These are phyloP conservation scores for Ostrea edulis DNA, from an alignment of 1,140 invertebrate genomes.

Conservation along the genomic window DNA sequence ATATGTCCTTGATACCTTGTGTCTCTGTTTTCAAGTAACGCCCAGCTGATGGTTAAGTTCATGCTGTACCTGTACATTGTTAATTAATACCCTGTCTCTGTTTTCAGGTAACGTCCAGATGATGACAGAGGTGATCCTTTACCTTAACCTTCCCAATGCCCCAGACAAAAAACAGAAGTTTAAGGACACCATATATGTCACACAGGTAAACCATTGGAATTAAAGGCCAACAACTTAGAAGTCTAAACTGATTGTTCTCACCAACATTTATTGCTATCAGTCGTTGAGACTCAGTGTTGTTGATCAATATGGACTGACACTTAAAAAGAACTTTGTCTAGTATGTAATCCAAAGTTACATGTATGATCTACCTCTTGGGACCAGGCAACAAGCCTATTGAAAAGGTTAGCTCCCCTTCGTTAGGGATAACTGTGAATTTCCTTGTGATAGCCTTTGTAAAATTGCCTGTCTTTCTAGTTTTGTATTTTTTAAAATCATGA, in stretches of 20 bases:
- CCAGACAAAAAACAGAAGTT: conserved; percentile 65
- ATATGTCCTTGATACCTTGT: background rate
- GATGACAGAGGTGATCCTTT: conserved; percentile 58
- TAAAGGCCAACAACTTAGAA: background rate
- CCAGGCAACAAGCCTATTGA: too few relatives aligned
- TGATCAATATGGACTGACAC: too few relatives aligned
- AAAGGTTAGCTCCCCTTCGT: too few relatives aligned
- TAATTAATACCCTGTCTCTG: conserved; percentile 4
- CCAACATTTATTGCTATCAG: too few relatives aligned
- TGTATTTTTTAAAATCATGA: too few relatives aligned
- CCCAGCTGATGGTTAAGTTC: conserved; percentile 62
- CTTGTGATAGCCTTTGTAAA: too few relatives aligned
- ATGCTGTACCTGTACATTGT: background rate
- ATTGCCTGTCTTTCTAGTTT: too few relatives aligned
- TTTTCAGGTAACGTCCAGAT: conserved; percentile 63
- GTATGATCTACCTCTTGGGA: too few relatives aligned
- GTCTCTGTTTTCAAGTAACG: conserved; percentile 57
- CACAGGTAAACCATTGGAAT: conserved; percentile 77
- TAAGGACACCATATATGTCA: conserved; percentile 76
- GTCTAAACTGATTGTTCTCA: background rate
- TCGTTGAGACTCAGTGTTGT: too few relatives aligned
- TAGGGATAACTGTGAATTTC: too few relatives aligned
- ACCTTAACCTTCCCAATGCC: conserved; percentile 67
- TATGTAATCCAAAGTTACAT: too few relatives aligned
- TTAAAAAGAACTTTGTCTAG: too few relatives aligned